These are phyloP conservation scores for Crotalus horridus DNA, from an alignment of 2,113 vertebrate genomes.

Conservation along the genomic window DNA sequence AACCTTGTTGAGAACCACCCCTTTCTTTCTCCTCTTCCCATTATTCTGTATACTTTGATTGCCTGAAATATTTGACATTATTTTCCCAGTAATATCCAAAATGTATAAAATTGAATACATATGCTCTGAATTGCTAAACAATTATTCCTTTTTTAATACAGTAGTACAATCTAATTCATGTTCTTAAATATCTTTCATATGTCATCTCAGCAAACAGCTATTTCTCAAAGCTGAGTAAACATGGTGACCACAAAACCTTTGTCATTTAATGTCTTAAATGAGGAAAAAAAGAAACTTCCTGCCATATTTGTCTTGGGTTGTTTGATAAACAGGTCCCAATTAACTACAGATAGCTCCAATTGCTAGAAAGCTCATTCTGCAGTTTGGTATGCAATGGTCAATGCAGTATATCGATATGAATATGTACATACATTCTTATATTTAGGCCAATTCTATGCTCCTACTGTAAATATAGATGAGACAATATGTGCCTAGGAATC, in stretches of 20 bases:
- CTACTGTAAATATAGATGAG: background rate
- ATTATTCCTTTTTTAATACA: background rate
- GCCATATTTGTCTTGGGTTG: background rate
- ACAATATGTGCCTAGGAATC: background rate
- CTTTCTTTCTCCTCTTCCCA: background rate
- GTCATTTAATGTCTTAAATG: background rate
- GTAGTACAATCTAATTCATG: background rate
- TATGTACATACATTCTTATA: background rate
- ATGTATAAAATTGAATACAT: background rate
- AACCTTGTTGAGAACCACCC: background rate
- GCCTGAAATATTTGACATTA: background rate
- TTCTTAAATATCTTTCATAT: background rate
- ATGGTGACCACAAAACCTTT: background rate
- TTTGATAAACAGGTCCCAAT: background rate
- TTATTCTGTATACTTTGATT: background rate
- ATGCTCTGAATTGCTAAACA: background rate
- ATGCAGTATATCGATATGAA: background rate
- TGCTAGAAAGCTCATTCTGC: background rate
- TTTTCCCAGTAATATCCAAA: background rate
- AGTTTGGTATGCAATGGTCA: background rate
- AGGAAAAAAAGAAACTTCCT: too few species aligned
- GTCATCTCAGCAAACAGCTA: background rate
- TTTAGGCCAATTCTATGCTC: background rate
- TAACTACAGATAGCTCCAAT: background rate
- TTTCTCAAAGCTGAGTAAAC: background rate